These are phyloP conservation scores for Terrapene triunguis DNA, from an alignment of 2,113 vertebrate genomes.

Conservation along the genomic window DNA sequence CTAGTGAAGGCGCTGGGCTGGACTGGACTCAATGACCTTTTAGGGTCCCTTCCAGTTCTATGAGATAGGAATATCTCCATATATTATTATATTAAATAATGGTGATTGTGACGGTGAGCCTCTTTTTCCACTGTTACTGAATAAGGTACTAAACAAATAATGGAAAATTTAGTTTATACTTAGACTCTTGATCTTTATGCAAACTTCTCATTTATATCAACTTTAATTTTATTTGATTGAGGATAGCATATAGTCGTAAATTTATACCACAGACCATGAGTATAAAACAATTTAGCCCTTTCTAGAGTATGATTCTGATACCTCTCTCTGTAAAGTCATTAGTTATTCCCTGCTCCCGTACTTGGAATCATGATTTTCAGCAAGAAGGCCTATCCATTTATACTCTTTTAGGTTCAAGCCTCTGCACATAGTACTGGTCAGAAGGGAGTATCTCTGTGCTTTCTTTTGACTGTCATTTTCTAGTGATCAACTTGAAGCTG, in stretches of 20 bases:
- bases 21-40: no score
- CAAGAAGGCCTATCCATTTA: no score
- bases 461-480: no score
- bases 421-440: background rate
- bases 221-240: background rate
- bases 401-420: no score
- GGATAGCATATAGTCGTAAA: background rate
- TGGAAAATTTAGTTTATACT: background rate
- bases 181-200: background rate
- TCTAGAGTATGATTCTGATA: fast-evolving
- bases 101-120: no score
- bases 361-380: background rate
- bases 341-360: background rate
- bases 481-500: no score
- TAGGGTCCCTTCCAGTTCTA: no score
- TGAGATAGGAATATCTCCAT: no score
- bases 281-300: background rate
- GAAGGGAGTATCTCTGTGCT: no score
- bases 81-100: no score
- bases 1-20: no score
- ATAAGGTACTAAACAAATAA: background rate
- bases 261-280: fast-evolving
- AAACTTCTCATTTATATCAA: background rate
- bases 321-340: background rate
- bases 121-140: no score